Base-by-base conservation (phyloP, 2,888 invertebrate species). In the Aleiodes testaceus region DNA sequence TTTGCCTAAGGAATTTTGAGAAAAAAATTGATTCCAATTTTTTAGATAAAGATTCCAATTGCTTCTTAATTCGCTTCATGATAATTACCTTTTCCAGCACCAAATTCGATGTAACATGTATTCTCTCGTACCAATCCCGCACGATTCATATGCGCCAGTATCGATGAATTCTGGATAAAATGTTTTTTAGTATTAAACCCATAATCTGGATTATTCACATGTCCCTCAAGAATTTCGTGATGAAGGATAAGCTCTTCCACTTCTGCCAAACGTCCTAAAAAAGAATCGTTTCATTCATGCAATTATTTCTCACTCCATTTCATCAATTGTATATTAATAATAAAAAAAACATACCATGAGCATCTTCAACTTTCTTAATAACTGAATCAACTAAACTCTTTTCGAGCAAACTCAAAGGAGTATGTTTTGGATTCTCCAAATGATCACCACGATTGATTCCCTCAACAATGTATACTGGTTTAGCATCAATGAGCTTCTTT, bases 61-160 rank as follows among this genome's bases (percentile, higher is more conserved):
- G 26, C 3, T 26, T 26, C 26, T 55, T 2, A 52, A 67, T 6
- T 3, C n/a, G 7, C 36, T 3, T 14, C 45, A n/a, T 12, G 14
- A 71, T 36, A 64, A 70, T 49, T 82, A 92, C 95, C 97, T 90
- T 94, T 95, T n/a, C 97, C 97, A 11, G 96, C 96, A 0, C 97
- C 97, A 82, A 96, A 93, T 86, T 97, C 97, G 71, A 97, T 91
- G 79, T 92, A 96, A 86, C 94, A 93, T 0, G 93, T 93, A 20
- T 89, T 84, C 9, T 91, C 88, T 11, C 80, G 82, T 0, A 94
- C 87, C 49, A 96, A 88, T 1, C 90, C 88, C 72, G 91, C 89
- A 0, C 89, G 85, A 69, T 93, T 90, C 52, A 95, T 87, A 69
- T 94, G 90, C 49, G 92, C 93, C 71, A 97, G 87, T 72, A 97